Conservation (phyloP, 1,140 invertebrate species). For the Cryptotermes secundus region DNA sequence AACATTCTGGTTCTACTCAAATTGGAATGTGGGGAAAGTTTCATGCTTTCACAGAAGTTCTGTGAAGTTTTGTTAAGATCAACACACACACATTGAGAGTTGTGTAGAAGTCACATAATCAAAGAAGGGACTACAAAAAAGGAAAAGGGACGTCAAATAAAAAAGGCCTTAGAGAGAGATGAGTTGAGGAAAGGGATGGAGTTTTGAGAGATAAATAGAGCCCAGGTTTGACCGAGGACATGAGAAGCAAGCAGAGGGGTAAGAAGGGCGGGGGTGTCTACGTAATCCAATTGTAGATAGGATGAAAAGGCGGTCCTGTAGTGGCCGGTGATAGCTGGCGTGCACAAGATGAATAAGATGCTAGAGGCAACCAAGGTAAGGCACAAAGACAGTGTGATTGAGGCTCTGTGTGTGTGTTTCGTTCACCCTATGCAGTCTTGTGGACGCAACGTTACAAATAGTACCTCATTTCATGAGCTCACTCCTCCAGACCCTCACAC, state of each 20-base stretch:
- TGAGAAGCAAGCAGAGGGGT: neutral
- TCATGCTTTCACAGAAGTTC: neutral
- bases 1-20: neutral
- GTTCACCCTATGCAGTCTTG: neutral
- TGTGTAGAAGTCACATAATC: neutral
- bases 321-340: neutral
- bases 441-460: neutral
- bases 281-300: neutral
- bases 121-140: neutral
- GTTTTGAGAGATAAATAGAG: conserved; percentile 2
- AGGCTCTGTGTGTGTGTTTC: neutral
- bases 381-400: conserved; percentile 5
- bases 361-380: neutral
- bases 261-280: neutral
- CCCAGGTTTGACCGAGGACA: neutral
- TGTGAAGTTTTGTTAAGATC: neutral
- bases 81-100: neutral
- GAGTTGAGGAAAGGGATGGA: neutral
- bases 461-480: neutral
- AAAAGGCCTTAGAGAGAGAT: neutral
- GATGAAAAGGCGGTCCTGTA: neutral
- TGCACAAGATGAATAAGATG: neutral
- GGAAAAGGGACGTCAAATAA: neutral
- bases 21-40: neutral
- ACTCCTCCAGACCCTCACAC: neutral